phyloP scores from a whole-genome alignment of 1,140 invertebrate species.

The Whitmania pigra region DNA sequence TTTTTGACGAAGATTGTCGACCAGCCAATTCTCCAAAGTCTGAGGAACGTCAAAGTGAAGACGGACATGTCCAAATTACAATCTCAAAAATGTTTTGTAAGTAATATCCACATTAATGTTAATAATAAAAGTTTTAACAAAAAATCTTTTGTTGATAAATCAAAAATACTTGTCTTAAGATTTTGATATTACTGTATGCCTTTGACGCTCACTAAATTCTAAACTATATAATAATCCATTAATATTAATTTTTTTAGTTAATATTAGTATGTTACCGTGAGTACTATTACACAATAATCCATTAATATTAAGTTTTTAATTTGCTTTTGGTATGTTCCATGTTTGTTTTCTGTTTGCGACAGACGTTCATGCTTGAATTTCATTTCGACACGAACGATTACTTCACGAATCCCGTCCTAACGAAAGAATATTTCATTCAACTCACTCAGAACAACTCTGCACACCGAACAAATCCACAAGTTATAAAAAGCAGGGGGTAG shows the following conservation, averaged over 20 bases:
- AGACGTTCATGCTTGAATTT: conserved; percentile 11
- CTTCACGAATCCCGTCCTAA: background rate
- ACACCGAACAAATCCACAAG: background rate
- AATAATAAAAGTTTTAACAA: no score
- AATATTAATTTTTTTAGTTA: no score
- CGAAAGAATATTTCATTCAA: conserved; percentile 8
- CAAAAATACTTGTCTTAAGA: no score
- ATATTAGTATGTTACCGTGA: no score
- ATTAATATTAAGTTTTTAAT: no score
- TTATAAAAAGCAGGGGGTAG: background rate
- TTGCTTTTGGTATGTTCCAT: no score
- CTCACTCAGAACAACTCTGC: background rate
- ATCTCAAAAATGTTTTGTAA: background rate
- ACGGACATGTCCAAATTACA: conserved; percentile 7
- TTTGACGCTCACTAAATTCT: no score
- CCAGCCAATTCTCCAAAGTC: conserved; percentile 2
- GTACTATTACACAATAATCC: no score
- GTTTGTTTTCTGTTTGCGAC: background rate
- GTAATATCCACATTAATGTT: background rate
- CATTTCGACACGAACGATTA: conserved; percentile 11
- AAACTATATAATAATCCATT: no score
- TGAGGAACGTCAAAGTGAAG: conserved; percentile 11
- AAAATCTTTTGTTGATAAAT: no score
- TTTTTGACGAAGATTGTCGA: conserved; percentile 1
- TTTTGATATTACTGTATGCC: no score